Base-by-base conservation (phyloP, 2,797 vertebrate species). In the Adrianichthys oophorus region DNA sequence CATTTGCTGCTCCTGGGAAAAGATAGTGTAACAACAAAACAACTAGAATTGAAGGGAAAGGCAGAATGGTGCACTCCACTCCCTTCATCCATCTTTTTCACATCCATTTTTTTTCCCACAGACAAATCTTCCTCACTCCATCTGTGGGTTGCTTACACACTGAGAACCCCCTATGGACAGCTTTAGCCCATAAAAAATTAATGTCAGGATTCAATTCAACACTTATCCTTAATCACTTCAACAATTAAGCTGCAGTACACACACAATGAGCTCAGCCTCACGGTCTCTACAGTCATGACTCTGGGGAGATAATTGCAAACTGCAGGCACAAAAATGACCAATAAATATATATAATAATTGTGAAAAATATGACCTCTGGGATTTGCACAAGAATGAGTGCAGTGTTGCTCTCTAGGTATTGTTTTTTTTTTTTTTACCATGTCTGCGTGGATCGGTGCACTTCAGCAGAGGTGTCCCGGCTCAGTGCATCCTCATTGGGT, bases 111-210 rank as follows among this genome's bases (percentile, higher is more conserved):
- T 66, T 60, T 24, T 68, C 51, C 62, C 58, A 76, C 24, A 70
- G 47, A 55, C 45, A 72, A 71, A 79, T 86, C 75, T 68, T 81
- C 55, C 67, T 83, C 78, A 76, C 80, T 90, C 89, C 87, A 90
- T 90, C 90, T 90, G 87, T 71, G 85, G 72, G 52, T 68, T 71
- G 70, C 79, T 80, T 46, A 62, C 89, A 87, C 86, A 87, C 85
- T 88, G 90, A 63, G 86, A 85, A 72, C 85, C 87, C 89, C 88
- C 89, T 82, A 79, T 84, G 77, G 86, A 83, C 81, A 89, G 87
- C 80, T 90, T 87, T 81, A 87, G 73, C 83, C 48, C 86, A 92
- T 93, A 56, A 90, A 93, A 91, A 91, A 93, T 92, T 92, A 87
- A 93, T 87, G 81, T 65, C 76, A 68, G 82, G 89, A 88, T 88